A percentile compares a stretch with the other conserved stretches of the same genome.
Conservation (phyloP, 2,113 vertebrate species). For the Colossoma macropomum region DNA sequence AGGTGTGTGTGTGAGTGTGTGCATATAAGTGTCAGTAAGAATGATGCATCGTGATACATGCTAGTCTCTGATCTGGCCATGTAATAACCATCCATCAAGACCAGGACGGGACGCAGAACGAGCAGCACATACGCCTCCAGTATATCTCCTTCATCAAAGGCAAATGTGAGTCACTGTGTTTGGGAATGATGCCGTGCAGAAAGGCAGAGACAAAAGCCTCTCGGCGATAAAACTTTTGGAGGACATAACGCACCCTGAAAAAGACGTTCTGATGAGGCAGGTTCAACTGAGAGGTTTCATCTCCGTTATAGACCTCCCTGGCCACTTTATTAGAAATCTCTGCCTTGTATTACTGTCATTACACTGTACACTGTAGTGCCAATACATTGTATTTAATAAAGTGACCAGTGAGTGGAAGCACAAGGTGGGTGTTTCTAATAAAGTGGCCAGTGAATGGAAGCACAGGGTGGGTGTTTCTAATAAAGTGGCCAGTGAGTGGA, state of each 20-base stretch:
- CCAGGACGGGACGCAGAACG: slow-evolving; percentile 41
- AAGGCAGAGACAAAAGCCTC: neutral
- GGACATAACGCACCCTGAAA: neutral
- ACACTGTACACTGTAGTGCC: too few species aligned
- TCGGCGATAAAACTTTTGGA: neutral
- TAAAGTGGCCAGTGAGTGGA: too few species aligned
- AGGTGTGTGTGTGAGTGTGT: slow-evolving; percentile 70
- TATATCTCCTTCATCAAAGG: slow-evolving; percentile 42
- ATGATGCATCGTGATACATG: slow-evolving; percentile 77
- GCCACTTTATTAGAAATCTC: too few species aligned
- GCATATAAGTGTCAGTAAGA: slow-evolving; percentile 57
- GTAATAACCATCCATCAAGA: slow-evolving; percentile 77
- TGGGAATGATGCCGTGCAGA: neutral
- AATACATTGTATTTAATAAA: too few species aligned
- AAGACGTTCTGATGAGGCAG: slow-evolving; percentile 26
- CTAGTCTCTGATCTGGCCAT: slow-evolving; percentile 70
- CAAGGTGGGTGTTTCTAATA: too few species aligned
- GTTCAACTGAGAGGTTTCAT: neutral
- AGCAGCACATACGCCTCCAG: slow-evolving; percentile 57
- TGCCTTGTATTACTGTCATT: too few species aligned
- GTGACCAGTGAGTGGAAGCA: too few species aligned
- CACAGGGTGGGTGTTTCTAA: too few species aligned
- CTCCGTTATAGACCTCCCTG: neutral
- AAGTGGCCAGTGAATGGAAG: too few species aligned
- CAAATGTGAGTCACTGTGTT: slow-evolving; percentile 12